Conservation (phyloP, 2,888 invertebrate species). For the Andrena fulva region DNA sequence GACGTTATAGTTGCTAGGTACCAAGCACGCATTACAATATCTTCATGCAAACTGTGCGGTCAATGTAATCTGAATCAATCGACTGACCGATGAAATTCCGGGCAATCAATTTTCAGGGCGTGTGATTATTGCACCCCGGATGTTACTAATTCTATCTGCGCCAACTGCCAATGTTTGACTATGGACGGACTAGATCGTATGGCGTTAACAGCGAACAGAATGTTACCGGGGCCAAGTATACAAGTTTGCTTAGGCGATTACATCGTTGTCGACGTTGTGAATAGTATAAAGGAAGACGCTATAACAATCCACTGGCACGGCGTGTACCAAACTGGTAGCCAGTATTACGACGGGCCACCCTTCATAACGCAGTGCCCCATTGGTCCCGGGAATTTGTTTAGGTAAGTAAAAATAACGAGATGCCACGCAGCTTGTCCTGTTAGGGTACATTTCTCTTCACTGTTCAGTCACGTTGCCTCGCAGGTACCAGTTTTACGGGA, state of each 20-base stretch:
- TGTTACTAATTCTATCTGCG: slow-evolving; percentile 47
- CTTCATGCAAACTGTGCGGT: no score
- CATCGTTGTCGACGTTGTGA: slow-evolving; percentile 93
- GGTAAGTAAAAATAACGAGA: slow-evolving; percentile 83
- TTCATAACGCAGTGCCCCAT: slow-evolving; percentile 95
- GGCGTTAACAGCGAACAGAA: slow-evolving; percentile 65
- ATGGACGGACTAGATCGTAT: slow-evolving; percentile 66
- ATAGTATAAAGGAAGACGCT: slow-evolving; percentile 94
- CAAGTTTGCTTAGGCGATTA: slow-evolving; percentile 95
- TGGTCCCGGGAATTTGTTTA: slow-evolving; percentile 92
- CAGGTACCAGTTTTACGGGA: slow-evolving; percentile 81
- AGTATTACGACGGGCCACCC: slow-evolving; percentile 95
- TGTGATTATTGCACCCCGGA: slow-evolving; percentile 66
- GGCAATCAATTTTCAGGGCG: slow-evolving; percentile 55
- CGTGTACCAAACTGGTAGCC: slow-evolving; percentile 91
- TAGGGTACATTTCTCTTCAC: background rate
- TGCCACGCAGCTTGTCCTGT: background rate
- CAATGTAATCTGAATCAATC: no score
- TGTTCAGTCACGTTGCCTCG: slow-evolving; percentile 36
- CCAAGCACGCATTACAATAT: background rate
- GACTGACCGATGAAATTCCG: no score
- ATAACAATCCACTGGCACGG: slow-evolving; percentile 97
- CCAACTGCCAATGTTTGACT: slow-evolving; percentile 69
- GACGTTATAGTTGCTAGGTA: background rate
- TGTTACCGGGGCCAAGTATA: slow-evolving; percentile 82